Base-by-base conservation (phyloP, 2,113 vertebrate genomes). In the Muntiacus reevesi region DNA sequence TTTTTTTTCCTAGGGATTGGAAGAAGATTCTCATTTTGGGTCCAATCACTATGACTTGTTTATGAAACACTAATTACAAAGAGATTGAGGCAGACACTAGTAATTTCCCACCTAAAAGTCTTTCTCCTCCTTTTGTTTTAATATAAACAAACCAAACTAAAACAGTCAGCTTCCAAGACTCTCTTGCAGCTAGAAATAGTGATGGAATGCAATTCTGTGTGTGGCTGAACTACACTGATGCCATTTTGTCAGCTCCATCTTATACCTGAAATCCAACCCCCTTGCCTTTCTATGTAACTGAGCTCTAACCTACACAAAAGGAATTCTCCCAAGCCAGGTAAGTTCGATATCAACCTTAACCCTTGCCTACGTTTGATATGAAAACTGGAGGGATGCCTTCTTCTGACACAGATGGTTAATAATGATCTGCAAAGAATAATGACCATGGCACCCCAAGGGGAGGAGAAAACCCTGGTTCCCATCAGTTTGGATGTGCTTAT, bases 21-120 rank as follows among this genome's bases (percentile, higher is more conserved):
- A 33, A 87, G 57, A 55, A 64, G 12, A 92, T 85, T 88, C 33
- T 82, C 60, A 62, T 85, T 91, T 93, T n/a, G 12, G 13, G 4
- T 62, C 3, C 33, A 62, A 47, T 91, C 5, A 67, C 55, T 87
- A 27, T 78, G n/a, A 84, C 54, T 95, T 94, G 27, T 78, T 91
- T 84, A 47, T n/a, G 17, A 84, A 30, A 7, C 21, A 67, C 4
- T 25, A 55, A 59, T 79, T 71, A 62, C 54, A 91, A 40, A 91
- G n/a, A 5, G 9, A 84, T 59, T 83, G 11, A n/a, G 30, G 13
- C 45, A 82, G 59, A 36, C 2, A 13, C 9, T 84, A 30, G 47
- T 23, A 50, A 28, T 76, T 79, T 57, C 23, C 16, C 36, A 92
- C n/a, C 40, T n/a, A 52, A 94, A 91, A 43, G 60, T 12, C 19